These are phyloP conservation scores for Phania funesta DNA, from an alignment of 2,888 invertebrate species.

Conservation along the genomic window DNA sequence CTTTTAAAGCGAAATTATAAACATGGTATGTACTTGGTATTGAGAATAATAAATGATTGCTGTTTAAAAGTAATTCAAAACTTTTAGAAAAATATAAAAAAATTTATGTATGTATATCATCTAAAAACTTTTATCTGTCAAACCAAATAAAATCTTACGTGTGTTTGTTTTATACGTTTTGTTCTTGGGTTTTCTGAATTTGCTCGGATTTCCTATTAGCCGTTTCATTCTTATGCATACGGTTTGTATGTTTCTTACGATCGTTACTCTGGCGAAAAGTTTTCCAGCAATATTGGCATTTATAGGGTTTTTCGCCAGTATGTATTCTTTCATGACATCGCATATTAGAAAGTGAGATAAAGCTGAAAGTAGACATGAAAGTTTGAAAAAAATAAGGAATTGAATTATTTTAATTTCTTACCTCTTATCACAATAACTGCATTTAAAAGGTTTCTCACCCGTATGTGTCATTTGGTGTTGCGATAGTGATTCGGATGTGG, in stretches of 20 bases:
- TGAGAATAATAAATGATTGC: too few relatives aligned
- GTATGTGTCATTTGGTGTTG: conserved; percentile 85
- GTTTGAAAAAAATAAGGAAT: not conserved
- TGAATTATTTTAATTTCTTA: conserved; percentile 50
- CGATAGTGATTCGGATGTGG: conserved; percentile 82
- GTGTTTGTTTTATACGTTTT: not conserved
- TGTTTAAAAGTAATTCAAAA: too few relatives aligned
- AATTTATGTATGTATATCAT: too few relatives aligned
- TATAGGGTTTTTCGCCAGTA: conserved; percentile 80
- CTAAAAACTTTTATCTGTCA: not conserved
- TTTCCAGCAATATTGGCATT: conserved; percentile 81
- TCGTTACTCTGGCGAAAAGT: conserved; percentile 71
- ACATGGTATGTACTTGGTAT: too few relatives aligned
- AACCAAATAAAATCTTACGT: not conserved
- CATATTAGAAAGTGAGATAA: conserved; percentile 37
- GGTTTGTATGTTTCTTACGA: conserved; percentile 78
- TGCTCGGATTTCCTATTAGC: conserved; percentile 75
- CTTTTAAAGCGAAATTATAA: too few relatives aligned
- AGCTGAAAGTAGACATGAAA: not conserved
- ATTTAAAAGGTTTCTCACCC: conserved; percentile 79
- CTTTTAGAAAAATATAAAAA: too few relatives aligned
- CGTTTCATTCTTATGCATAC: conserved; percentile 29
- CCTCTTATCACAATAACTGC: conserved; percentile 72
- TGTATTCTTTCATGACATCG: conserved; percentile 41
- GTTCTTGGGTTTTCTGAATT: not conserved